phyloP scores from a whole-genome alignment of 2,113 vertebrate genomes.

The Raja brachyura region DNA sequence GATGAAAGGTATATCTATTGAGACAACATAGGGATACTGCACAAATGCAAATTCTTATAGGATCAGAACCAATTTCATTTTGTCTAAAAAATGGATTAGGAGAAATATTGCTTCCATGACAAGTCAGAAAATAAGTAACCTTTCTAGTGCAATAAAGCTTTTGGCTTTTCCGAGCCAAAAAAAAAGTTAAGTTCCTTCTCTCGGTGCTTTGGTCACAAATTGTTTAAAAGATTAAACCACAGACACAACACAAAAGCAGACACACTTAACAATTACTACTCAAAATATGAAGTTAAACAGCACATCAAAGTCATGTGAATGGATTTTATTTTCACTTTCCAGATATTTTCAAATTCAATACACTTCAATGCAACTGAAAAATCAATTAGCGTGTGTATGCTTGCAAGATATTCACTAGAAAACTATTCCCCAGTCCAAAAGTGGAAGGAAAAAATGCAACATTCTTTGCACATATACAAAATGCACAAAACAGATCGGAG shows the following conservation, averaged over 20 bases:
- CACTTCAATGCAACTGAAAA: constrained; percentile 24
- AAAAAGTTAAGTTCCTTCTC: too few relatives aligned
- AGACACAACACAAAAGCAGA: neutral
- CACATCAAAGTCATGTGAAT: constrained; percentile 32
- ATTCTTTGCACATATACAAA: constrained; percentile 23
- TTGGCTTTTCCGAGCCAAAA: neutral
- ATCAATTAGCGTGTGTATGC: constrained; percentile 13
- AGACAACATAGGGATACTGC: neutral
- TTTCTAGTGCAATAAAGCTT: neutral
- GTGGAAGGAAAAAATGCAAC: constrained; percentile 32
- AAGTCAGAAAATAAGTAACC: neutral
- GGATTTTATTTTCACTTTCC: constrained; percentile 38
- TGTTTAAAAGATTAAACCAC: neutral
- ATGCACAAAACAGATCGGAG: neutral
- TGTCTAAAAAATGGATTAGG: neutral
- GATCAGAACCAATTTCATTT: neutral
- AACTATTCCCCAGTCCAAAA: constrained; percentile 21
- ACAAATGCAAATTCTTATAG: neutral
- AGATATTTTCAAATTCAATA: constrained; percentile 17
- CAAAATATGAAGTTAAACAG: constrained; percentile 23
- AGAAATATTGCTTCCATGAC: neutral
- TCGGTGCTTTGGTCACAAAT: neutral
- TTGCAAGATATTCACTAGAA: neutral
- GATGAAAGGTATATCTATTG: neutral
- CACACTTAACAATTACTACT: neutral